Base-by-base conservation (phyloP, 1,140 invertebrate genomes). In the Brachionus rotundiformis region DNA sequence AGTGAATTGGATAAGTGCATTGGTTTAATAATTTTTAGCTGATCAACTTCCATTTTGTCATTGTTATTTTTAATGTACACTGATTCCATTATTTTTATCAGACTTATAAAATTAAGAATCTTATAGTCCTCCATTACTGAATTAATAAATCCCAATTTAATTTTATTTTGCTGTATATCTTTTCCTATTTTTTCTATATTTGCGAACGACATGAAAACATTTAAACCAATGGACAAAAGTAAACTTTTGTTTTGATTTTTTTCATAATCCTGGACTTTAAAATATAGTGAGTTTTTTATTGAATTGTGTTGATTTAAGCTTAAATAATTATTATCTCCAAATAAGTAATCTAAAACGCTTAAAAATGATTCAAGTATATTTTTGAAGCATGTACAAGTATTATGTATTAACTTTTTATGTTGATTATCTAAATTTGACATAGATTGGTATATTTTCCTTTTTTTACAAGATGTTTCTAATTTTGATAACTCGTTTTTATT, bases 321-420 rank as follows among this genome's bases (percentile, higher is more conserved):
- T 65, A 31, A 31, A 31, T 4, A 65, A 65, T 31, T 13, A 25
- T 41, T 79, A 19, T 79, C 76, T 25, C 29, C 29, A 4, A 79
- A 31, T 36, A 59, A 19, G 29, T 59, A 79, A 39, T 79, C 47
- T 39, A 79, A 27, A n/a, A 54, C 25, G 25, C 31, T 41, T 6
- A 79, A 39, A 79, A 29, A 79, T 10, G 47, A 36, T 13, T 54
- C 41, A 7, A 79, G 47, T 29, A 79, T 79, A 27, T 79, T 49
- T 79, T 79, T 79, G 23, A 39, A 63, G 27, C 76, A 79, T 10
- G 6, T 19, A 63, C 76, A 79, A 31, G 29, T 25, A 19, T n/a
- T 36, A 4, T 71, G 13, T 39, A n/a, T 25, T 44, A 23, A 23
- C 2, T 16, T 6, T 5, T 68, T 68, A 11, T 68, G 13, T 3